Evolutionary conservation across 2,113 vertebrate genomes (phyloP).

Genomic region (Notechis scutatus): DNA sequence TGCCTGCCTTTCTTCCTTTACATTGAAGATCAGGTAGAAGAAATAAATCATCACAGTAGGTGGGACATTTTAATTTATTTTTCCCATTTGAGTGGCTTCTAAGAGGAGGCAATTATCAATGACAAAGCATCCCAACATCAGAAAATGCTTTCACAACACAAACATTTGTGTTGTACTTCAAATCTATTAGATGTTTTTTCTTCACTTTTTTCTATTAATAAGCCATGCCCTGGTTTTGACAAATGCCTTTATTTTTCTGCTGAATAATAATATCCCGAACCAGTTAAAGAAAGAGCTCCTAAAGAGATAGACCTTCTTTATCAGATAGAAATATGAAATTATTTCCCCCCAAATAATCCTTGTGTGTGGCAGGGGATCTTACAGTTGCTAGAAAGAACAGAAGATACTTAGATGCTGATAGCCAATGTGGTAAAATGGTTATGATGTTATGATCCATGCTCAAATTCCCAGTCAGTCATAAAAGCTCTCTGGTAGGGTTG

Average conservation of each 20-base stretch:
- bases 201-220: not conserved
- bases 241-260: slow-evolving; percentile 20
- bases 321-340: not conserved
- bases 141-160: not conserved
- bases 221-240: not conserved
- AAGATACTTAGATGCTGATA: not conserved
- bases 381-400: not conserved
- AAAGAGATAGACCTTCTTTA: not conserved
- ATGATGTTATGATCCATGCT: not conserved
- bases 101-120: not conserved
- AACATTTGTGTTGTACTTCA: not conserved
- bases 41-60: not conserved
- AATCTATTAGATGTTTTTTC: not conserved
- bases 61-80: not conserved
- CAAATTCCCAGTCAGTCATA: not conserved
- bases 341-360: not conserved
- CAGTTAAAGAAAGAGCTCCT: not conserved
- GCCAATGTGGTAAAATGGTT: not conserved
- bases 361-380: not conserved
- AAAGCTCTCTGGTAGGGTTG: not conserved
- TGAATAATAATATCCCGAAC: slow-evolving; percentile 6
- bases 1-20: not conserved
- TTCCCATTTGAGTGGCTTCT: not conserved
- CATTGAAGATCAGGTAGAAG: not conserved
- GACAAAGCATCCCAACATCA: not conserved